Evolutionary conservation across 1,140 invertebrate species (phyloP).

Genomic region (Drosophila sp.): DNA sequence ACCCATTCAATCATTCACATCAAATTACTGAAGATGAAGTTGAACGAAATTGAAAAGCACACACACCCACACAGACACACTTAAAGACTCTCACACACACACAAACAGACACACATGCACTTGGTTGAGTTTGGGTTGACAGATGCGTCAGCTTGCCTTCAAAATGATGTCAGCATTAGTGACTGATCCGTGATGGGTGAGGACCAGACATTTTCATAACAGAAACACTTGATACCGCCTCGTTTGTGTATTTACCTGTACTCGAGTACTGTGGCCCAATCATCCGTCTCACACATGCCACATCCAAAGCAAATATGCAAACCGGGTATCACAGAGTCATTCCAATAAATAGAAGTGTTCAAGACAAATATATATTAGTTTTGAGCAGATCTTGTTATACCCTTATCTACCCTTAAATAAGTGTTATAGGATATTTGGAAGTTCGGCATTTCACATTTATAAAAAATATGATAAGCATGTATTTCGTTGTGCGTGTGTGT

Average conservation of each 20-base stretch:
- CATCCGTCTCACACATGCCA: constrained; percentile 41
- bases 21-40: constrained; percentile 38
- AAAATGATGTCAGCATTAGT: constrained; percentile 76
- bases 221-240: constrained; percentile 61
- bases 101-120: constrained; percentile 3
- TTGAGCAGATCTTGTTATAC: too few relatives aligned
- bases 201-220: constrained; percentile 62
- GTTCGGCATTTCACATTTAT: not conserved
- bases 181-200: constrained; percentile 68
- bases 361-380: too few relatives aligned
- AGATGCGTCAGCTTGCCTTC: constrained; percentile 71
- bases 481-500: not conserved
- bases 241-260: constrained; percentile 33
- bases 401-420: too few relatives aligned
- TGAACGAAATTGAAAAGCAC: constrained; percentile 68
- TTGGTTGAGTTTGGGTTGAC: constrained; percentile 39
- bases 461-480: not conserved
- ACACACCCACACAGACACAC: constrained; percentile 1
- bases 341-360: not conserved
- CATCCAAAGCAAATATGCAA: constrained; percentile 50
- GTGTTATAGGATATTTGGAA: constrained; percentile 8
- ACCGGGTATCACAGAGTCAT: not conserved
- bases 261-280: constrained; percentile 34
- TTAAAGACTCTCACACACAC: not conserved
- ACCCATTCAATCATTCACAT: constrained; percentile 24